Conservation (phyloP, 2,113 vertebrate species). For the Trogon surrucura region DNA sequence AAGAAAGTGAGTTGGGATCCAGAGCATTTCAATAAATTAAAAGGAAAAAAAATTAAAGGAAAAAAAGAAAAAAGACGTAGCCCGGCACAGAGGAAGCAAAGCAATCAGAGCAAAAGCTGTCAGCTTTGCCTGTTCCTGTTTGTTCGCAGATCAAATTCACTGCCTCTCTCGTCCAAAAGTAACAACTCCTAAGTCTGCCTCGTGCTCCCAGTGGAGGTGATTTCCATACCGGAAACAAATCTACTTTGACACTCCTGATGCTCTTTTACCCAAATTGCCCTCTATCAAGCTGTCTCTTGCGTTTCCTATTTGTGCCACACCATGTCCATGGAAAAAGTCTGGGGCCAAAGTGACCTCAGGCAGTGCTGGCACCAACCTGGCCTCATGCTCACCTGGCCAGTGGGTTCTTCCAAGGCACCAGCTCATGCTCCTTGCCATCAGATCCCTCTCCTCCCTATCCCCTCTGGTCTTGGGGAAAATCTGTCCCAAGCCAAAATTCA, state of each 20-base stretch:
- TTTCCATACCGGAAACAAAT: conserved; percentile 40
- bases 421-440: not conserved
- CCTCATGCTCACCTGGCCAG: rapidly evolving
- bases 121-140: conserved; percentile 36
- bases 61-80: not conserved
- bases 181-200: conserved; percentile 11
- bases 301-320: not conserved
- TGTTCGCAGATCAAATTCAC: conserved; percentile 40
- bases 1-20: conserved; percentile 40
- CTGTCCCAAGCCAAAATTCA: not conserved
- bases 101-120: conserved; percentile 45
- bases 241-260: conserved; percentile 3
- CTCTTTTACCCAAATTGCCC: conserved; percentile 8
- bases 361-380: not conserved
- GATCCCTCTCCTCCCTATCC: not conserved
- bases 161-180: conserved; percentile 18
- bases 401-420: not conserved
- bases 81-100: not conserved
- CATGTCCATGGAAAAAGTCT: not conserved
- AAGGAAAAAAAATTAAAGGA: not conserved
- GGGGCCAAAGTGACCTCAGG: not conserved
- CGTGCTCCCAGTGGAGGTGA: not conserved
- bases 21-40: conserved; percentile 64
- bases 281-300: rapidly evolving
- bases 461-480: not conserved